Conservation (phyloP, 2,888 invertebrate genomes). For the Chrysotoxum bicinctum region DNA sequence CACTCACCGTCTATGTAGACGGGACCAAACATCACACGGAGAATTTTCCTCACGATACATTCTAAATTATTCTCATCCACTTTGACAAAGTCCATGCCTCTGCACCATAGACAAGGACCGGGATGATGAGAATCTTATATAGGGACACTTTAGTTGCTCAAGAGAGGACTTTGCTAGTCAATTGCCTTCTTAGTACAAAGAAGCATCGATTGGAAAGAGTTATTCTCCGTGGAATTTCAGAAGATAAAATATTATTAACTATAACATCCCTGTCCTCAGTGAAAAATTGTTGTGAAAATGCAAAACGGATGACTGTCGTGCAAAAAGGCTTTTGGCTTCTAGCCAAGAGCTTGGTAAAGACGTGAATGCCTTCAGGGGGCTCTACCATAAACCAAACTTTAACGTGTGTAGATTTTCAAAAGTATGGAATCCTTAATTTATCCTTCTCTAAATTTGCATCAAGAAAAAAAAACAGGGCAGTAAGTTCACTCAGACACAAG, state of each 20-base stretch:
- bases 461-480: constrained; percentile 22
- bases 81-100: no score
- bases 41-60: no score
- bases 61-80: no score
- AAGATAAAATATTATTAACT: background rate
- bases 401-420: background rate
- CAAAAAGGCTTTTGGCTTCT: constrained; percentile 59
- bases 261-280: constrained; percentile 17
- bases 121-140: no score
- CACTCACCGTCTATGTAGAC: no score
- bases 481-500: constrained; percentile 16
- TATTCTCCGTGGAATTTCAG: no score
- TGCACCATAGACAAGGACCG: no score
- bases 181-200: no score
- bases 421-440: constrained; percentile 51
- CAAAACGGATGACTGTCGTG: constrained; percentile 2
- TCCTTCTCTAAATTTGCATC: constrained; percentile 48
- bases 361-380: constrained; percentile 10
- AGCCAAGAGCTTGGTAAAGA: constrained; percentile 56
- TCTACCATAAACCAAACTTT: background rate
- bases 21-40: no score
- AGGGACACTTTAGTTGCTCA: no score
- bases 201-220: no score
- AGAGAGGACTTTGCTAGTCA: no score
- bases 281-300: background rate